These are phyloP conservation scores for Pyxicephalus adspersus DNA, from an alignment of 2,113 vertebrate genomes.

Conservation along the genomic window DNA sequence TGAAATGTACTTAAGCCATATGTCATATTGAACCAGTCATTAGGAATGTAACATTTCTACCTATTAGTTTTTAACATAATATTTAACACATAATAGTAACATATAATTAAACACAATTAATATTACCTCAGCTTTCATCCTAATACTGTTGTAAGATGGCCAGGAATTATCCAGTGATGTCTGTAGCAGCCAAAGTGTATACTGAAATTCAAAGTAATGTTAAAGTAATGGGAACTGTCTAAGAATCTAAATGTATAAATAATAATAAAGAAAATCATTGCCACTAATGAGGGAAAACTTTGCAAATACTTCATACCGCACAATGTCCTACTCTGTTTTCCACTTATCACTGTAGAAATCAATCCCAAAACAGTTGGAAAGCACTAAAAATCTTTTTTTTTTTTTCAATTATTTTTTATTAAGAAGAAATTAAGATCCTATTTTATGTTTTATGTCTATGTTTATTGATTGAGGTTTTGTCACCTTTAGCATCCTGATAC, in stretches of 20 bases:
- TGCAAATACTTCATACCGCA: not conserved
- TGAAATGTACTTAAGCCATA: not conserved
- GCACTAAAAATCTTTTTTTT: not conserved
- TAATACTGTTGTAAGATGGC: not conserved
- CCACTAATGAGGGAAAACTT: not conserved
- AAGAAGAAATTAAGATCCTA: not conserved
- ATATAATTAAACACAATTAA: not conserved
- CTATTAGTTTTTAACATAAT: not conserved
- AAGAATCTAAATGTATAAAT: not conserved
- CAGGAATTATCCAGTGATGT: not conserved
- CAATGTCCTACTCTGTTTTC: too few species aligned
- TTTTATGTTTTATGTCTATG: not conserved
- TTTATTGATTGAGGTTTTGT: too few species aligned
- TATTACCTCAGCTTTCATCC: not conserved
- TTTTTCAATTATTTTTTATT: not conserved
- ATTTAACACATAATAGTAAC: not conserved
- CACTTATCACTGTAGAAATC: too few species aligned
- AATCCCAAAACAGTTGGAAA: not conserved
- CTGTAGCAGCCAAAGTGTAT: slow-evolving; percentile 11
- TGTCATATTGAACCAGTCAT: not conserved
- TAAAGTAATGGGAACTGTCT: not conserved
- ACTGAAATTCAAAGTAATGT: not conserved
- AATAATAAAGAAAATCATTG: not conserved
- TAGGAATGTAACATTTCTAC: not conserved
- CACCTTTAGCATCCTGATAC: too few species aligned